These are phyloP conservation scores for Mactra quadrangularis DNA, from an alignment of 1,140 invertebrate genomes.

Conservation along the genomic window DNA sequence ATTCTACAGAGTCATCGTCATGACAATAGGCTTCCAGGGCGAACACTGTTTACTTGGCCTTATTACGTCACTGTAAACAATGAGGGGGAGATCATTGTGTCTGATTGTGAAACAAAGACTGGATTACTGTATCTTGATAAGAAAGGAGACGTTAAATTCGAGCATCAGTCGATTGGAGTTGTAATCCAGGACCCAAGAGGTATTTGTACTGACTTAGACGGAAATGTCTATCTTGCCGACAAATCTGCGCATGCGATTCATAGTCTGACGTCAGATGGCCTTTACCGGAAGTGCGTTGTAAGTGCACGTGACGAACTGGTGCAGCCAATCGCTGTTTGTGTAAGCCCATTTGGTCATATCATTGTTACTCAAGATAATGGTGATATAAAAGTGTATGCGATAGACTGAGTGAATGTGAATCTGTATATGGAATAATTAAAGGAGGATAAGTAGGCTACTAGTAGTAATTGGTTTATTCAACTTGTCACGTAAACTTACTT, in stretches of 20 bases:
- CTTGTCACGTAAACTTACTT: not conserved
- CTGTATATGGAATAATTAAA: not conserved
- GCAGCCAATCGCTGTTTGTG: constrained; percentile 58
- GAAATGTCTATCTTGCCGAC: constrained; percentile 62
- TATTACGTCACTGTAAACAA: constrained; percentile 69
- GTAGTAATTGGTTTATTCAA: not conserved
- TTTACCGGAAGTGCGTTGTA: constrained; percentile 58
- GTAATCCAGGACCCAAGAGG: constrained; percentile 69
- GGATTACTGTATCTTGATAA: constrained; percentile 65
- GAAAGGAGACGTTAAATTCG: constrained; percentile 65
- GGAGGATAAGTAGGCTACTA: not conserved
- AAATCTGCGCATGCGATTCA: constrained; percentile 62
- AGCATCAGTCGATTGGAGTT: constrained; percentile 55
- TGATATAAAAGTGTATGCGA: constrained; percentile 62
- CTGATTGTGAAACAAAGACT: constrained; percentile 70
- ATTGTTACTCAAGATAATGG: constrained; percentile 62
- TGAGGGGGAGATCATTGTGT: constrained; percentile 69
- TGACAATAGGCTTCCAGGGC: constrained; percentile 64
- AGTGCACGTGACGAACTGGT: constrained; percentile 54
- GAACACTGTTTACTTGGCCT: constrained; percentile 69
- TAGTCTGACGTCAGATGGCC: constrained; percentile 56
- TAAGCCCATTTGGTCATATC: constrained; percentile 61
- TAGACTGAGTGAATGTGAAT: constrained; percentile 27
- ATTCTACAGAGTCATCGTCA: constrained; percentile 65
- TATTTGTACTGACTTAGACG: constrained; percentile 66